Evolutionary conservation across 2,797 vertebrate genomes (phyloP), one percentile per base, ranked within the genome.

Genomic region (Danio tinwini): DNA sequence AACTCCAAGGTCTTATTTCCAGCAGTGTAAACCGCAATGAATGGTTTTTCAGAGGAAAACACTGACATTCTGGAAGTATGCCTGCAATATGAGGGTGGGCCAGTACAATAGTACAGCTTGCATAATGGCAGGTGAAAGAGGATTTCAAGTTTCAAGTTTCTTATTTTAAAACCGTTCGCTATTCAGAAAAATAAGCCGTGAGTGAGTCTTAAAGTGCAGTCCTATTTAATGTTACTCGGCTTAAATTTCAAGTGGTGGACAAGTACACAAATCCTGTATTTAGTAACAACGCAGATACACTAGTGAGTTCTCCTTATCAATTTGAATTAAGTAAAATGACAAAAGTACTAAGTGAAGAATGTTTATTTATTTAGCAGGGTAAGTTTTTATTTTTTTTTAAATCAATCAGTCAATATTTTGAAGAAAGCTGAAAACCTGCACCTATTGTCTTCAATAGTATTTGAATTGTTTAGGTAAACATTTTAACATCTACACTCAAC

Each of bases 71-170:
- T 47, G 49, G 9, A 65, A 76, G 49, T n/a, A 45, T 29, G 55
- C 44, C 61, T 44, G 59, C 59, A 63, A 64, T 75, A 64, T 14
- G 16, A 76, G 45, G n/a, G 49, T 1, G 2, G 52, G 53, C 42
- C n/a, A 10, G 61, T 55, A 76, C 39, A 55, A 14, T 64, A 44
- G 37, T 76, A 44, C 73, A 64, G 63, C 40, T 11, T 64, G 21
- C 42, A 40, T 39, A 58, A 40, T 69, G 53, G 69, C 21, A 7
- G 42, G 7, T 49, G 37, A 29, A 40, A 67, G 9, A 47, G 11
- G 75, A 68, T 47, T 58, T 6, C 37, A 67, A 47, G 52, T 58
- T 45, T 76, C 21, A 67, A 14, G 42, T 67, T 58, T 76, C 16
- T 56, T 76, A 29, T 71, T 56, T 76, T 45, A 12, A 37, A 65